These are phyloP conservation scores for Hypomecis atomaria DNA, from an alignment of 2,888 invertebrate genomes.

Conservation along the genomic window DNA sequence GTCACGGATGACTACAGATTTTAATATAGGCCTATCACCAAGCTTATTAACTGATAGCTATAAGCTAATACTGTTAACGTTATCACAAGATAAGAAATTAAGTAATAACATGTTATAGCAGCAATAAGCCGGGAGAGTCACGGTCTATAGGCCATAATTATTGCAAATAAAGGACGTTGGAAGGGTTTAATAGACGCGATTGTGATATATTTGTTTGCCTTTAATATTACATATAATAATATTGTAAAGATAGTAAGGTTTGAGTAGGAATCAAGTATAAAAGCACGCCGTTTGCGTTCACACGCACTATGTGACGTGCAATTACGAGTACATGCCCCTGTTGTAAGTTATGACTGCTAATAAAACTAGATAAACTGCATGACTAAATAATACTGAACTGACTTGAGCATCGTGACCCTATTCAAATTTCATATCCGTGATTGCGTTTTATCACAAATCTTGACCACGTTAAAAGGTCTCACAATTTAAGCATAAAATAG, in stretches of 20 bases:
- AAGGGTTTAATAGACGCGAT: conserved; percentile 16
- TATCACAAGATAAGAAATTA: conserved; percentile 35
- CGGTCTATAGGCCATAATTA: conserved; percentile 20
- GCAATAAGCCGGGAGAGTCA: conserved; percentile 17
- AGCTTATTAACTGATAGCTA: conserved; percentile 43
- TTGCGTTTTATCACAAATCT: no score
- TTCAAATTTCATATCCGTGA: no score
- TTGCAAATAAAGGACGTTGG: conserved; percentile 13
- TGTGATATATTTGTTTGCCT: conserved; percentile 23
- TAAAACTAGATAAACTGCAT: no score
- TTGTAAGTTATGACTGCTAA: background rate
- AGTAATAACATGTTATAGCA: conserved; percentile 31
- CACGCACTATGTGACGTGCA: conserved; percentile 1
- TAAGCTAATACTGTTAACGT: conserved; percentile 30
- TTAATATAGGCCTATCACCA: conserved; percentile 45
- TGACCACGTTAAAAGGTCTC: no score
- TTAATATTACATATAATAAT: conserved; percentile 30
- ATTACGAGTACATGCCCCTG: background rate
- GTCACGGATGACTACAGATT: conserved; percentile 44
- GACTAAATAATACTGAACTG: no score
- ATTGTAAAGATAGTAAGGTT: conserved; percentile 28
- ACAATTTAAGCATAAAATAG: no score
- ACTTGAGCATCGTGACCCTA: no score
- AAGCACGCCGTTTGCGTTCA: background rate
- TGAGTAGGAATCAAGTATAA: conserved; percentile 18